Evolutionary conservation across 1,140 invertebrate genomes (phyloP).

Genomic region (Pissodes strobi): DNA sequence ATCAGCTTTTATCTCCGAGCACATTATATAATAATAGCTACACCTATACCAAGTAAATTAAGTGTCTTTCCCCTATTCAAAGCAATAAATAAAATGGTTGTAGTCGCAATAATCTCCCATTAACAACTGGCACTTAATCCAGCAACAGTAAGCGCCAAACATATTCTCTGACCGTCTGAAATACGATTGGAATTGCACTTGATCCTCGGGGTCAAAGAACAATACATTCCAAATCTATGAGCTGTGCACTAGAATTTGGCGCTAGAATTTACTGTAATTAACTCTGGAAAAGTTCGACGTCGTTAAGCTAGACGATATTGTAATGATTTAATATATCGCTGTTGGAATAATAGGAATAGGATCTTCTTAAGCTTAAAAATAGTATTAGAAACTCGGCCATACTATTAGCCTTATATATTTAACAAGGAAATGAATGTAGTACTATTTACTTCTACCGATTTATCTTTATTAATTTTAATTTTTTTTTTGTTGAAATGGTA

Average conservation of each 20-base stretch:
- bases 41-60: too few species aligned
- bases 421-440: too few species aligned
- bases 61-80: neutral
- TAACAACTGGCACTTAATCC: conserved; percentile 23
- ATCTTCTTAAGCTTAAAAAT: too few species aligned
- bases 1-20: too few species aligned
- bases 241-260: conserved; percentile 19
- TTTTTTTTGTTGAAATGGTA: too few species aligned
- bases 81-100: conserved; percentile 14
- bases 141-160: conserved; percentile 3
- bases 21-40: too few species aligned
- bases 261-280: conserved; percentile 24
- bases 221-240: conserved; percentile 31
- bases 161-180: conserved; percentile 17
- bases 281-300: conserved; percentile 9
- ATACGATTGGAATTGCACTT: conserved; percentile 23
- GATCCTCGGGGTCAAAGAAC: conserved; percentile 32
- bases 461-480: too few species aligned
- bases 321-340: too few species aligned
- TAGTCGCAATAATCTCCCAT: conserved; percentile 22
- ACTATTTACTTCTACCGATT: too few species aligned
- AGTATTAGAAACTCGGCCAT: too few species aligned
- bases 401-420: too few species aligned
- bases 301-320: conserved; percentile 11
- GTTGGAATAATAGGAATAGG: too few species aligned